A percentile compares a stretch with the other conserved stretches of the same genome.
phyloP scores from a whole-genome alignment of 2,888 invertebrate species.

The Caenorhabditis wallacei region DNA sequence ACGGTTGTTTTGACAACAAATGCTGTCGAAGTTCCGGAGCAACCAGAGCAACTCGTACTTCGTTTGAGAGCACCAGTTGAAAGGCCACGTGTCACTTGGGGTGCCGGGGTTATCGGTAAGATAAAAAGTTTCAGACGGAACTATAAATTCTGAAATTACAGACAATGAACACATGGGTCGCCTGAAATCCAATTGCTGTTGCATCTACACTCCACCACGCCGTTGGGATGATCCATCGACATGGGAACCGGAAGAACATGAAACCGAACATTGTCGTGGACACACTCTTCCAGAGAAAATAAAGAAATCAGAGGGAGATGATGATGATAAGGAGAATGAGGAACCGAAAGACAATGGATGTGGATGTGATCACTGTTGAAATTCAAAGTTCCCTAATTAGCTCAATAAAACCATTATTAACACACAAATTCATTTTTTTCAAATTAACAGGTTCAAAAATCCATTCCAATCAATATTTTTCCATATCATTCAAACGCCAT shows the following conservation, averaged over 20 bases:
- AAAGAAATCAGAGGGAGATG: slow-evolving; percentile 28
- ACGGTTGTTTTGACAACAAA: neutral
- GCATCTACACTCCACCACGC: slow-evolving; percentile 83
- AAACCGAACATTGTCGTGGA: slow-evolving; percentile 81
- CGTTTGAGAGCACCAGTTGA: slow-evolving; percentile 58
- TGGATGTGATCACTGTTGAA: slow-evolving; percentile 55
- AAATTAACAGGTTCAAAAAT: neutral
- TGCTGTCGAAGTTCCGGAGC: slow-evolving; percentile 15
- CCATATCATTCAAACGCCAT: slow-evolving; percentile 54
- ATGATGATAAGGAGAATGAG: slow-evolving; percentile 16
- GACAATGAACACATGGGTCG: slow-evolving; percentile 88
- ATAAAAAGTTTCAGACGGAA: neutral
- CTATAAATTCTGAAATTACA: slow-evolving; percentile 8
- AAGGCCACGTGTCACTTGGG: slow-evolving; percentile 75
- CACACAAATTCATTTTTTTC: neutral
- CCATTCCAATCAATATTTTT: slow-evolving; percentile 17
- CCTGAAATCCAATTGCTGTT: slow-evolving; percentile 83
- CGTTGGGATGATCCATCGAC: slow-evolving; percentile 82
- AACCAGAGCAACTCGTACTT: slow-evolving; percentile 60
- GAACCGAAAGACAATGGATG: slow-evolving; percentile 15
- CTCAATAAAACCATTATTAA: slow-evolving; percentile 3
- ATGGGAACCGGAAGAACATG: slow-evolving; percentile 80
- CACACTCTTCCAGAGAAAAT: slow-evolving; percentile 76
- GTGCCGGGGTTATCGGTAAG: slow-evolving; percentile 71
- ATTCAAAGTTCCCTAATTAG: neutral